Conservation (phyloP, 1,140 invertebrate species). For the Drosophila busckii region DNA sequence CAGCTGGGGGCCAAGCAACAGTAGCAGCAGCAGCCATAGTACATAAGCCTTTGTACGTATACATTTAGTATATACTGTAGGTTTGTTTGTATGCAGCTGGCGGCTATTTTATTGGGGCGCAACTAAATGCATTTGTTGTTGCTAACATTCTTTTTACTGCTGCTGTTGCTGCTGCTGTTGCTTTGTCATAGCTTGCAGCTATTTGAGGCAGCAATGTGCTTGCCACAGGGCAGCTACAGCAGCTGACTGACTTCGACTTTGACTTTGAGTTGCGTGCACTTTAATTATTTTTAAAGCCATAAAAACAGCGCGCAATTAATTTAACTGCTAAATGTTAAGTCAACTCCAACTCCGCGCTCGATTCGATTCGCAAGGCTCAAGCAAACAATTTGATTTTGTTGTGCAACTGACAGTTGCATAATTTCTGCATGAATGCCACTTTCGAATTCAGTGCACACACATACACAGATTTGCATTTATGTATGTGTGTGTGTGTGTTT, state of each 20-base stretch:
- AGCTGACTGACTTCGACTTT: conserved; percentile 37
- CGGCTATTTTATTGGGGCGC: conserved; percentile 55
- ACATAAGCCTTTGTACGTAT: conserved; percentile 63
- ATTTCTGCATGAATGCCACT: conserved; percentile 59
- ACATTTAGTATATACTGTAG: conserved; percentile 5
- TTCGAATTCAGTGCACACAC: conserved; percentile 44
- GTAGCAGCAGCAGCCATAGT: conserved; percentile 25
- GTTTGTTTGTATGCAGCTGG: conserved; percentile 21
- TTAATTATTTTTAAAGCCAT: conserved; percentile 43
- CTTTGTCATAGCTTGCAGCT: conserved; percentile 52
- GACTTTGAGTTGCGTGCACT: conserved; percentile 37
- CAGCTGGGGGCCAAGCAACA: conserved; percentile 2
- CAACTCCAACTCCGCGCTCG: too few species aligned
- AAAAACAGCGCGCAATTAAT: too few species aligned
- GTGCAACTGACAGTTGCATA: conserved; percentile 74
- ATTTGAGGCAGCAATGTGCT: conserved; percentile 61
- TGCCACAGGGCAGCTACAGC: conserved; percentile 29
- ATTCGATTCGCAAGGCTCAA: conserved; percentile 11
- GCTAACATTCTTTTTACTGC: conserved; percentile 30
- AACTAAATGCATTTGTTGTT: conserved; percentile 73
- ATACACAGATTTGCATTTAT: conserved; percentile 19
- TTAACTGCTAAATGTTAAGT: too few species aligned
- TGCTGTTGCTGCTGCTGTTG: conserved; percentile 32
- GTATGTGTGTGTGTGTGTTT: conserved; percentile 33
- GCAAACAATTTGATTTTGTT: conserved; percentile 63